Percentiles rank a stretch among this genome's conserved stretches.
Evolutionary conservation across 2,797 vertebrate species (phyloP).

Genomic region (Gymnocypris eckloni): DNA sequence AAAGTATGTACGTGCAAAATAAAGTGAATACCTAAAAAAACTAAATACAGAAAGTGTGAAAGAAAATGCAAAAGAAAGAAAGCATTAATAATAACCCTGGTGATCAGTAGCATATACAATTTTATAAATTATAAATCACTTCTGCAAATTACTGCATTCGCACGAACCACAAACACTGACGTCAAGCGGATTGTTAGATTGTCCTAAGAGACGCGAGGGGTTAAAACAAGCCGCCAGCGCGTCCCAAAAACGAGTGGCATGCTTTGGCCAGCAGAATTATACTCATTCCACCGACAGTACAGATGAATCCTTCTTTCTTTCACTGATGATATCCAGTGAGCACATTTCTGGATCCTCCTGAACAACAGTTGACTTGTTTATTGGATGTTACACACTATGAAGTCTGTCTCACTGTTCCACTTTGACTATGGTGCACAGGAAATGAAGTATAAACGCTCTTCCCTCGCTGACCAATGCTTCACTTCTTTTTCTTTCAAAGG

Average conservation of each 20-base stretch:
- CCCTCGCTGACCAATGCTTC: slow-evolving; percentile 7
- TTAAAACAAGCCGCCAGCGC: not conserved
- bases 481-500: not conserved
- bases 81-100: too few relatives aligned
- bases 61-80: too few relatives aligned
- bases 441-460: not conserved
- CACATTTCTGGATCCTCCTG: not conserved
- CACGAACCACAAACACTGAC: not conserved
- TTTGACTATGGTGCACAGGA: not conserved
- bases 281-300: not conserved
- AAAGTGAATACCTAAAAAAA: too few relatives aligned
- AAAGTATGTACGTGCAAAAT: not conserved
- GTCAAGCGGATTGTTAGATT: not conserved
- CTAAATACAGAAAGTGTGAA: too few relatives aligned
- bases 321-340: slow-evolving; percentile 1
- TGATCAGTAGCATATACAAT: too few relatives aligned
- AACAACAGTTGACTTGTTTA: not conserved
- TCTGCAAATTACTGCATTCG: not conserved
- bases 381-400: not conserved
- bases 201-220: not conserved
- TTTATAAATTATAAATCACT: not conserved
- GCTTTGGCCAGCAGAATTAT: not conserved
- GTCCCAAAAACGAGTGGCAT: accelerated
- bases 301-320: not conserved
- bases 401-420: slow-evolving; percentile 13